phyloP scores from a whole-genome alignment of 2,888 invertebrate genomes.

The Hedya salicella region DNA sequence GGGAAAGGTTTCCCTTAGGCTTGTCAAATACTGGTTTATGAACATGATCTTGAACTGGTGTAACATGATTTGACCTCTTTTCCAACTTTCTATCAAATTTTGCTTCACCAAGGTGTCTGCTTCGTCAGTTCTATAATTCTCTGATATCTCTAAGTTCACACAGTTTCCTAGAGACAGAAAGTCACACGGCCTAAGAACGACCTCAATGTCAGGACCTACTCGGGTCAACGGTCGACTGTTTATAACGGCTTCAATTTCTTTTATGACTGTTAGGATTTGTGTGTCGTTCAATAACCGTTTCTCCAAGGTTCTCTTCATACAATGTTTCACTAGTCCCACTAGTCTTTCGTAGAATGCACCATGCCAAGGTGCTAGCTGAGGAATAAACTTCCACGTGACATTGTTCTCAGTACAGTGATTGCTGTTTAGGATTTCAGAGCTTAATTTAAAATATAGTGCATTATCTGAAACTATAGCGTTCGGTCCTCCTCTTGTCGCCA shows the following conservation, averaged over 20 bases:
- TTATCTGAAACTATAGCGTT: neutral
- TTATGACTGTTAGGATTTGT: neutral
- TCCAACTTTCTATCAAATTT: neutral
- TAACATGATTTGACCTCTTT: neutral
- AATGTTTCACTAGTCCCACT: neutral
- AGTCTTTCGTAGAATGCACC: constrained; percentile 1
- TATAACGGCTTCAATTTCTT: neutral
- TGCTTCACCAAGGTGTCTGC: no score
- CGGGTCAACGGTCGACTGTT: neutral
- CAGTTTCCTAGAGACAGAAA: neutral
- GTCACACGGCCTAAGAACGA: neutral
- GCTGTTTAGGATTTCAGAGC: neutral
- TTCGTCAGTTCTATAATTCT: no score
- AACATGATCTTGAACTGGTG: neutral
- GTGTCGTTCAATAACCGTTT: neutral
- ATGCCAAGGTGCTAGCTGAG: constrained; percentile 8
- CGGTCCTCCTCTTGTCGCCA: neutral
- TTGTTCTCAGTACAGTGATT: neutral
- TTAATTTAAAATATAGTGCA: neutral
- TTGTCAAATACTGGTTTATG: neutral
- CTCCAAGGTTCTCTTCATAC: neutral
- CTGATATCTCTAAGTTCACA: no score
- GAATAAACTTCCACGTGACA: neutral
- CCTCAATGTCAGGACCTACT: neutral
- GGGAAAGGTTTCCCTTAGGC: neutral